Percentiles rank a stretch among this genome's conserved stretches.
phyloP scores from a whole-genome alignment of 30 jellyfish, hydroid and myxozoan genomes.

The Aurelia aurita region DNA sequence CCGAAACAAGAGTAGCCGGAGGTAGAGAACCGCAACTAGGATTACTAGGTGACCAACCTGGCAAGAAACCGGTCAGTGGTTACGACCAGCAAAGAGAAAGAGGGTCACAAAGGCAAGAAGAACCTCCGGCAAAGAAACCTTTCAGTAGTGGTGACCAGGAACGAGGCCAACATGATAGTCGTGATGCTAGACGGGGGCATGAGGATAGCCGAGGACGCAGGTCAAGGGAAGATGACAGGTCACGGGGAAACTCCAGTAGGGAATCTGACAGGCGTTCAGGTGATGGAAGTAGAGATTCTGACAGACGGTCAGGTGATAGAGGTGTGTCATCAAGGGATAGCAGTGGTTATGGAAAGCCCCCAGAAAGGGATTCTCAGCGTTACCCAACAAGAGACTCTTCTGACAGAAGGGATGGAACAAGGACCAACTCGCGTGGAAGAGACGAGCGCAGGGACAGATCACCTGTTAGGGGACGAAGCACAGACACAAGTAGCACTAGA shows the following conservation, averaged over 20 bases:
- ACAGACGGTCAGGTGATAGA: not conserved
- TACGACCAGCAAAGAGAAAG: conserved; percentile 10
- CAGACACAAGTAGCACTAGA: too few species aligned
- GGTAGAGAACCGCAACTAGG: conserved; percentile 6
- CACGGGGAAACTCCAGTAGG: conserved; percentile 7
- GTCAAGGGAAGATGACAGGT: conserved; percentile 11
- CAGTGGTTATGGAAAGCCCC: too few species aligned
- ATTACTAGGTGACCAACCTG: not conserved
- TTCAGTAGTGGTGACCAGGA: conserved; percentile 14
- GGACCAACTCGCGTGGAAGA: too few species aligned
- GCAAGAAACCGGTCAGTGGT: conserved; percentile 4
- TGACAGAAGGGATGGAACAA: too few species aligned
- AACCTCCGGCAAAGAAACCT: conserved; percentile 29
- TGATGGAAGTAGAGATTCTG: not conserved
- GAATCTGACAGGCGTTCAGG: not conserved
- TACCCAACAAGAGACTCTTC: too few species aligned
- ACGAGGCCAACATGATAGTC: conserved; percentile 26
- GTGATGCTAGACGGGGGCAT: conserved; percentile 33
- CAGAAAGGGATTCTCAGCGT: too few species aligned
- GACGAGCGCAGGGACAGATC: too few species aligned
- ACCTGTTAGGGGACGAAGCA: too few species aligned
- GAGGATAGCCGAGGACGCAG: conserved; percentile 22
- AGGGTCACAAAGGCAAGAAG: conserved; percentile 17
- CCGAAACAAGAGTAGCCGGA: not conserved
- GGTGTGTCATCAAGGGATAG: too few species aligned